Evolutionary conservation across 2,113 vertebrate genomes (phyloP).

Genomic region (Calidris pugnax): DNA sequence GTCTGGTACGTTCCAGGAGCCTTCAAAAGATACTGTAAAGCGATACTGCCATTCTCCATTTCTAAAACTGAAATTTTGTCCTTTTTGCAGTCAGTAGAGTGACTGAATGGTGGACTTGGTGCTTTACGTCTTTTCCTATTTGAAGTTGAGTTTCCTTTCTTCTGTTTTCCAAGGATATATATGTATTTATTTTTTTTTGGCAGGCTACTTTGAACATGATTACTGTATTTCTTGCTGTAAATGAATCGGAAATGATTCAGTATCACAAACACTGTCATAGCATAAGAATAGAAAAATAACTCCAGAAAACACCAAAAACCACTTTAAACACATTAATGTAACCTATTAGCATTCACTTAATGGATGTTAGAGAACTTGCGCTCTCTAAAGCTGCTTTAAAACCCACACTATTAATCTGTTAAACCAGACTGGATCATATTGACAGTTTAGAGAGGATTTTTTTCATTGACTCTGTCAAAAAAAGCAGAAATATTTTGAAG

Average conservation of each 20-base stretch:
- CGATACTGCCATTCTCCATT: rapidly evolving
- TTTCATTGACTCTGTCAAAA: neutral
- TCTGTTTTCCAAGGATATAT: neutral
- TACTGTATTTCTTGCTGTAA: slow-evolving; percentile 4
- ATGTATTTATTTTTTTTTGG: neutral
- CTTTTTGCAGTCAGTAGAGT: neutral
- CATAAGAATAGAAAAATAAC: neutral
- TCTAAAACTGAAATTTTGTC: neutral
- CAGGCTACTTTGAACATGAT: neutral
- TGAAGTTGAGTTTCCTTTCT: slow-evolving; percentile 15
- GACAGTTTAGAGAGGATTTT: neutral
- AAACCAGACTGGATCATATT: neutral
- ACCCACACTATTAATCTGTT: neutral
- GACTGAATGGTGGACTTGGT: neutral
- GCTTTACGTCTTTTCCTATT: neutral
- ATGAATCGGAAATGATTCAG: slow-evolving; percentile 10
- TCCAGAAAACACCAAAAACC: neutral
- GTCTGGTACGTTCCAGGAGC: neutral
- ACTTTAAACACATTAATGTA: neutral
- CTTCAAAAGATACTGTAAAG: neutral
- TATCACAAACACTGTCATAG: neutral
- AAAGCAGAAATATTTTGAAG: neutral
- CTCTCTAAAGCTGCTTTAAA: neutral
- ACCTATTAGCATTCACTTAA: neutral
- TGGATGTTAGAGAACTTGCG: neutral